phyloP scores from a whole-genome alignment of 2,113 vertebrate species.

The Aegotheles bennettii region DNA sequence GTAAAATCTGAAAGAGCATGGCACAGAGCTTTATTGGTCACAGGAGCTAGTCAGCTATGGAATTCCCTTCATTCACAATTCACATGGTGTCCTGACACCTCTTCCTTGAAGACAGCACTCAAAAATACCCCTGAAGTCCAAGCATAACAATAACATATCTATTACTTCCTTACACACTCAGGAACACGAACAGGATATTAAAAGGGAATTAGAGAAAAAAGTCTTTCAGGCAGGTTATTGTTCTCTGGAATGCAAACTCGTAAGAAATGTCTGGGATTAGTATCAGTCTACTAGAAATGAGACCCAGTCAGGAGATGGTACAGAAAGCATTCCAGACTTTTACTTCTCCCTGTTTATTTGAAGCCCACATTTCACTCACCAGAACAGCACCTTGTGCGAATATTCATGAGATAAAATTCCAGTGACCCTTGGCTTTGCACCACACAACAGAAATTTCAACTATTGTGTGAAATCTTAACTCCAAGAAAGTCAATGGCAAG shows the following conservation, averaged over 20 bases:
- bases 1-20: background rate
- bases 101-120: conserved; percentile 7
- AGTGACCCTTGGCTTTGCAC: background rate
- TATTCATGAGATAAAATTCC: background rate
- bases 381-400: background rate
- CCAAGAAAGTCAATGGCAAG: background rate
- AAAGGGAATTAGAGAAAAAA: conserved; percentile 41
- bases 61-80: background rate
- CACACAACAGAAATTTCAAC: background rate
- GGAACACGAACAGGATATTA: conserved; percentile 26
- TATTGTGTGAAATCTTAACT: background rate
- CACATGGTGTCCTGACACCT: background rate
- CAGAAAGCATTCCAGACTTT: background rate
- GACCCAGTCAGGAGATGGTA: background rate
- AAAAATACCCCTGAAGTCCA: background rate
- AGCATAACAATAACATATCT: conserved; percentile 19
- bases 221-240: conserved; percentile 24
- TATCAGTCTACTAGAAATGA: background rate
- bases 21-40: background rate
- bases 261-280: conserved; percentile 10
- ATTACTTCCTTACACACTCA: conserved; percentile 13
- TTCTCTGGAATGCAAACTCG: conserved; percentile 23
- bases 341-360: background rate
- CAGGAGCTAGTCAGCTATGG: conserved; percentile 1
- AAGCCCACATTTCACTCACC: background rate